A percentile compares a stretch with the other conserved stretches of the same genome.
phyloP scores from a whole-genome alignment of 2,797 vertebrate species.

The Cyprinodon diabolis region DNA sequence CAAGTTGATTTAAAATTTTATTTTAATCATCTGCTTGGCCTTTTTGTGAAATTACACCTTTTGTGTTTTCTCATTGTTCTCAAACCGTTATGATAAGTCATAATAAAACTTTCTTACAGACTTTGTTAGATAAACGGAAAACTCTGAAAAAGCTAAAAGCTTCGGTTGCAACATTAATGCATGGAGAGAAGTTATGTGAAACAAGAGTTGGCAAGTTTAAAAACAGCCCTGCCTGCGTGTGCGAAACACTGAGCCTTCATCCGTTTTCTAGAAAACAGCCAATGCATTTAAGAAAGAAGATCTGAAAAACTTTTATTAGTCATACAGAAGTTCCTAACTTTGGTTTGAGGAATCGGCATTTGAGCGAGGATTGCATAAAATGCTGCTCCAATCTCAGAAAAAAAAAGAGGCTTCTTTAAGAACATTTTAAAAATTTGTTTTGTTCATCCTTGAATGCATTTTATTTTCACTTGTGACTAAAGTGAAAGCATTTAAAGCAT shows the following conservation, averaged over 20 bases:
- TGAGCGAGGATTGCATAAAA: not conserved
- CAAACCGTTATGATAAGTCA: not conserved
- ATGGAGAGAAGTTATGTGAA: not conserved
- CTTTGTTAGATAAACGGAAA: not conserved
- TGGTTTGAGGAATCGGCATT: slow-evolving; percentile 16
- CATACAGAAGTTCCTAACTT: slow-evolving; percentile 20
- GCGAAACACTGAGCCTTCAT: not conserved
- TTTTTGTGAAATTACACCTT: not conserved
- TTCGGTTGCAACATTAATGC: not conserved
- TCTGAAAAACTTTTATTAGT: slow-evolving; percentile 6
- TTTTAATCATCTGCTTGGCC: not conserved
- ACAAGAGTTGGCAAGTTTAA: not conserved
- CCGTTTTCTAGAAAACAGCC: not conserved
- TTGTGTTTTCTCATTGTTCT: not conserved
- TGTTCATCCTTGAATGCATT: not conserved
- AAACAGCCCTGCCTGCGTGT: not conserved
- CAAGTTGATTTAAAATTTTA: not conserved
- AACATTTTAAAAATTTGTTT: not conserved
- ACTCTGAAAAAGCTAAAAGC: not conserved
- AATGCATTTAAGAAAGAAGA: slow-evolving; percentile 18
- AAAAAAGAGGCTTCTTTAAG: not conserved
- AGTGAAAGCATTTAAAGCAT: not conserved
- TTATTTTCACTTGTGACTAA: not conserved
- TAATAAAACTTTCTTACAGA: not conserved
- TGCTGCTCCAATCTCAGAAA: not conserved